Evolutionary conservation across 2,113 vertebrate genomes (phyloP).

Genomic region (Ochotona princeps): DNA sequence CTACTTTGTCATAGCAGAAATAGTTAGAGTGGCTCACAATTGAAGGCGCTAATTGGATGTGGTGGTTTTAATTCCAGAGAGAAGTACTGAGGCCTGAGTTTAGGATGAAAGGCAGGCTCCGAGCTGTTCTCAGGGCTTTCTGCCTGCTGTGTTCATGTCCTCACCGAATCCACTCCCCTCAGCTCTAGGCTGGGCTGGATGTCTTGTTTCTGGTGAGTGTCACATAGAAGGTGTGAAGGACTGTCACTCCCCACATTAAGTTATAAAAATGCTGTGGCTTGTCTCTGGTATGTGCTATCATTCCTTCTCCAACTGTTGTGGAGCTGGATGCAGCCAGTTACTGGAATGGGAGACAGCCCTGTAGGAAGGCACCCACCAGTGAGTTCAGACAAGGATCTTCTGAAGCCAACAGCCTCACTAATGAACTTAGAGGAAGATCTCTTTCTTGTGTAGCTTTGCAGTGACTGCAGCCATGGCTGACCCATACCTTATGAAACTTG

Average conservation of each 20-base stretch:
- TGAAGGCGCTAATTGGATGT: background rate
- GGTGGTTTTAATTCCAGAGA: background rate
- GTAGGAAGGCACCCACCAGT: background rate
- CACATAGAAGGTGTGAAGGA: background rate
- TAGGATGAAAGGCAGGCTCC: background rate
- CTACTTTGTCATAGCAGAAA: background rate
- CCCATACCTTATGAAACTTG: background rate
- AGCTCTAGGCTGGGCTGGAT: background rate
- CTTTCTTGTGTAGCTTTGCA: background rate
- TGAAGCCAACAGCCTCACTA: background rate
- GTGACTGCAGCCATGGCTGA: background rate
- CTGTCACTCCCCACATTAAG: background rate
- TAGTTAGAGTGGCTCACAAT: constrained; percentile 39
- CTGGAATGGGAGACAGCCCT: background rate
- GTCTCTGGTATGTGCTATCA: fast-evolving
- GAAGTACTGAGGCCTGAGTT: background rate
- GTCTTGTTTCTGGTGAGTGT: background rate
- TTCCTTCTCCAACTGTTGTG: background rate
- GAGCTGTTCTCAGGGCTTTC: background rate
- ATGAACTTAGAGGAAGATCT: background rate
- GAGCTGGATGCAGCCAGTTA: background rate
- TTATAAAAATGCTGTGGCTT: background rate
- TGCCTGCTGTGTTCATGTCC: background rate
- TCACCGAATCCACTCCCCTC: background rate
- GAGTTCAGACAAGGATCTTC: background rate